These are phyloP conservation scores for Drosophila colorata DNA, from an alignment of 2,888 invertebrate species.

Conservation along the genomic window DNA sequence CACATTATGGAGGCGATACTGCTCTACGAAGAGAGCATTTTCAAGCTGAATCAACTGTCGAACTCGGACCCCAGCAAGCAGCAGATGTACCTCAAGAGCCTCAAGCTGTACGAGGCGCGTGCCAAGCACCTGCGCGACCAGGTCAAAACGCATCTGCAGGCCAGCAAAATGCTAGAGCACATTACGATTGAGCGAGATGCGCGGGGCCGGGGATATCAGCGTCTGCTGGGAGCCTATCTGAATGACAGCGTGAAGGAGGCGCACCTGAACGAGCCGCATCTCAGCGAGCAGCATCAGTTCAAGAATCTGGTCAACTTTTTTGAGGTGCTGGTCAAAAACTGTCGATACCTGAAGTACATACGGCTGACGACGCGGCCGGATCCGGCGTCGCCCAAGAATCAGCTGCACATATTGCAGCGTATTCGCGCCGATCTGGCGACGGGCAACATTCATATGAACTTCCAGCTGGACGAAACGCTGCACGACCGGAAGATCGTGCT, in stretches of 20 bases:
- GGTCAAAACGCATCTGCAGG: slow-evolving; percentile 89
- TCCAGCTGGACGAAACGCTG: slow-evolving; percentile 90
- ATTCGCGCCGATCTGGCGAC: slow-evolving; percentile 87
- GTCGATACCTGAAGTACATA: slow-evolving; percentile 87
- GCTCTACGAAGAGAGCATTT: slow-evolving; percentile 70
- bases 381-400: slow-evolving; percentile 85
- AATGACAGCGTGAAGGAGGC: slow-evolving; percentile 90
- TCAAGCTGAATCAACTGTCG: slow-evolving; percentile 72
- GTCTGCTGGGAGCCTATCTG: slow-evolving; percentile 91
- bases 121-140: slow-evolving; percentile 91
- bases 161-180: slow-evolving; percentile 90
- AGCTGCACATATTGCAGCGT: slow-evolving; percentile 87
- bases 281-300: slow-evolving; percentile 92
- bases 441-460: slow-evolving; percentile 87
- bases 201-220: slow-evolving; percentile 91
- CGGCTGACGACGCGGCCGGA: slow-evolving; percentile 88
- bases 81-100: slow-evolving; percentile 84
- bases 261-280: slow-evolving; percentile 93
- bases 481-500: slow-evolving; percentile 96
- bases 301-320: slow-evolving; percentile 93
- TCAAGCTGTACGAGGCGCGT: slow-evolving; percentile 91
- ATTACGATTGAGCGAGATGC: slow-evolving; percentile 90
- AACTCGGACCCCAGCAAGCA: slow-evolving; percentile 86
- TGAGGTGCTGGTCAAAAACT: slow-evolving; percentile 90
- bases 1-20: slow-evolving; percentile 73